These are phyloP conservation scores for Tetropium fuscum DNA, from an alignment of 2,888 invertebrate species.

Conservation along the genomic window DNA sequence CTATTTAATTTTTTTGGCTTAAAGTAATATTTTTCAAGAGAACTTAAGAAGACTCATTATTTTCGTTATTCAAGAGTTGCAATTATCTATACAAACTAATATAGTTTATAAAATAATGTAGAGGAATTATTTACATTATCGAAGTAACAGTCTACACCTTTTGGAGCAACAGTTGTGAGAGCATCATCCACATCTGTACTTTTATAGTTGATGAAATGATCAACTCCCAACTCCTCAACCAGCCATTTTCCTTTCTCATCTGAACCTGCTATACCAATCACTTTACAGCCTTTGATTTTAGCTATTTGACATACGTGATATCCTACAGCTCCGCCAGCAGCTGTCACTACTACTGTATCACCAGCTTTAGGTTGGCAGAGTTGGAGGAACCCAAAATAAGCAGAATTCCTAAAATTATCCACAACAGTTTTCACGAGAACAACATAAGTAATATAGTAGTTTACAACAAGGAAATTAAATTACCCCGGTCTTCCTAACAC, in stretches of 20 bases:
- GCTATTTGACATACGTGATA: conserved; percentile 84
- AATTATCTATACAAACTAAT: no score
- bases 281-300: conserved; percentile 76
- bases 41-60: no score
- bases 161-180: conserved; percentile 72
- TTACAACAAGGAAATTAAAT: conserved; percentile 16
- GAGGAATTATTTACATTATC: conserved; percentile 78
- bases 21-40: no score
- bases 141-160: conserved; percentile 81
- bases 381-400: conserved; percentile 80
- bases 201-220: conserved; percentile 80
- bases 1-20: no score
- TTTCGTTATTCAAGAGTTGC: no score
- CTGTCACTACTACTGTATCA: conserved; percentile 80
- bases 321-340: conserved; percentile 85
- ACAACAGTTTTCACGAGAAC: no score
- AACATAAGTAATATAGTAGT: conserved; percentile 20
- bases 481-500: conserved; percentile 79
- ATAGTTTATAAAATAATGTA: no score
- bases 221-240: conserved; percentile 75
- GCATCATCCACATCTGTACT: conserved; percentile 68
- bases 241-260: conserved; percentile 77
- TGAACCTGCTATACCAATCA: conserved; percentile 80
- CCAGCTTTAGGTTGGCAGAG: conserved; percentile 78
- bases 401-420: conserved; percentile 72